These are phyloP conservation scores for Stenurella melanura DNA, from an alignment of 2,888 invertebrate genomes.

Conservation along the genomic window DNA sequence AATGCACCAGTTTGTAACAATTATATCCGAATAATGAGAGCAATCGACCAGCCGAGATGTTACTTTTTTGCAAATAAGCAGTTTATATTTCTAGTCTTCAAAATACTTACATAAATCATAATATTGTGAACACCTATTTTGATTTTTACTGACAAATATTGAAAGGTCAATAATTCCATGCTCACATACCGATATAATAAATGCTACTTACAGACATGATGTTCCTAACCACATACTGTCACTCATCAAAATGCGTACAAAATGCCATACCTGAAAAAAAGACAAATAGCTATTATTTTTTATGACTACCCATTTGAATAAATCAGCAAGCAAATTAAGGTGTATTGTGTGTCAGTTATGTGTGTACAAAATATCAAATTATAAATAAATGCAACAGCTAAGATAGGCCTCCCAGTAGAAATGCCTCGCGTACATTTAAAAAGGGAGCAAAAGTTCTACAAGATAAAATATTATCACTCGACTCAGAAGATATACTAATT, in stretches of 20 bases:
- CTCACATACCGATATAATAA: neutral
- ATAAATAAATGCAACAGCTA: too few relatives aligned
- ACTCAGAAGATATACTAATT: neutral
- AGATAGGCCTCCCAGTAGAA: too few relatives aligned
- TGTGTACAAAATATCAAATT: neutral
- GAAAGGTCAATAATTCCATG: neutral
- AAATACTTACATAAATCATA: too few relatives aligned
- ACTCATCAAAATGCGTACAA: neutral
- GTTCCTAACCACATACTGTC: neutral
- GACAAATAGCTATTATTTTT: constrained; percentile 1
- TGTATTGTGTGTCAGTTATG: neutral
- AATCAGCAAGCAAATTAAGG: neutral
- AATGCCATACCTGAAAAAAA: neutral
- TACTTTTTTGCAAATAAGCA: too few relatives aligned
- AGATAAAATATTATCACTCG: neutral
- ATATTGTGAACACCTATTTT: too few relatives aligned
- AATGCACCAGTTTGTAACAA: too few relatives aligned
- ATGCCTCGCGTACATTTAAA: too few relatives aligned
- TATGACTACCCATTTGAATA: neutral
- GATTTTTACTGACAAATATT: too few relatives aligned
- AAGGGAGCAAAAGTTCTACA: too few relatives aligned
- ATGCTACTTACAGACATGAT: neutral
- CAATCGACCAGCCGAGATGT: too few relatives aligned
- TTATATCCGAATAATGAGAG: too few relatives aligned
- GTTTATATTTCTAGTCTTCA: too few relatives aligned